Evolutionary conservation across 2,888 invertebrate species (phyloP).

Genomic region (Baronia brevicornis): DNA sequence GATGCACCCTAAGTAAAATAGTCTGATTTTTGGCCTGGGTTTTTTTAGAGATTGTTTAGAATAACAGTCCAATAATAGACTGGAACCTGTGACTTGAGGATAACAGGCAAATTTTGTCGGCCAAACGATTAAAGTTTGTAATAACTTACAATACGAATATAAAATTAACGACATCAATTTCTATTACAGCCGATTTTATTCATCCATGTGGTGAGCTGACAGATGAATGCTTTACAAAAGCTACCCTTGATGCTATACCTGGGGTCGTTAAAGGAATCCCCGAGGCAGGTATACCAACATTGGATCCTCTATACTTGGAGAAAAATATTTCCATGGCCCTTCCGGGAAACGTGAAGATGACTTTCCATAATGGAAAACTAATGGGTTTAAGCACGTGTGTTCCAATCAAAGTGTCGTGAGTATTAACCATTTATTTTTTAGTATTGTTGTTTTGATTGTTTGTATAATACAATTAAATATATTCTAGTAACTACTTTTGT

Average conservation of each 20-base stretch:
- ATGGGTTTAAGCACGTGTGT: slow-evolving; percentile 53
- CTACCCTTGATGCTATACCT: slow-evolving; percentile 58
- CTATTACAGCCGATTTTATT: slow-evolving; percentile 56
- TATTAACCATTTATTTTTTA: no score
- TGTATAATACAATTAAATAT: no score
- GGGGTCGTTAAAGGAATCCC: slow-evolving; percentile 63
- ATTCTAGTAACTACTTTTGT: no score
- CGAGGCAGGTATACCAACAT: slow-evolving; percentile 53
- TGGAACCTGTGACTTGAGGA: no score
- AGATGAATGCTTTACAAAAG: slow-evolving; percentile 65
- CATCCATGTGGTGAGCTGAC: slow-evolving; percentile 57
- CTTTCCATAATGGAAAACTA: slow-evolving; percentile 62
- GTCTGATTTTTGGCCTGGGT: no score
- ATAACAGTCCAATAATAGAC: no score
- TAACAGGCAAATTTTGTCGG: no score
- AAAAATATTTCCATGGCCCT: slow-evolving; percentile 58
- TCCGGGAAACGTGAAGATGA: slow-evolving; percentile 63
- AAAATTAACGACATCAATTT: not conserved
- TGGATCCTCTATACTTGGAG: slow-evolving; percentile 56
- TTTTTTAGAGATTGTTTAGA: no score
- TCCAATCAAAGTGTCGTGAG: slow-evolving; percentile 67
- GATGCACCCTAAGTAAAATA: no score
- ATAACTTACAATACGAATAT: not conserved
- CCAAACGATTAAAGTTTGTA: no score
- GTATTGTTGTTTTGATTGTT: no score